Evolutionary conservation across 2,113 vertebrate species (phyloP), one percentile per base, ranked within the genome.

Genomic region (Sciurus niger): DNA sequence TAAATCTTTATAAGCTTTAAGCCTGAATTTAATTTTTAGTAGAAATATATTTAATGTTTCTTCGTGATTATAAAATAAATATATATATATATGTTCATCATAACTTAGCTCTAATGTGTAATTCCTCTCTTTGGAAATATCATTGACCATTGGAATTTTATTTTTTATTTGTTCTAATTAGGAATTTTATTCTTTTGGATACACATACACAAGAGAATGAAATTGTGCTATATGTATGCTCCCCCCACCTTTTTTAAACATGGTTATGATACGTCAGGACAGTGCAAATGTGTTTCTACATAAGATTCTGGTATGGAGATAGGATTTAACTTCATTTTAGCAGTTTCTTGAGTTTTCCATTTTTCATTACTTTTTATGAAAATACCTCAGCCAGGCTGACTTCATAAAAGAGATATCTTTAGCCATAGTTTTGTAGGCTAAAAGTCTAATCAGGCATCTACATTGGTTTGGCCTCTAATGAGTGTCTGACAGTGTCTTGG

Each of bases 241-340:
- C 8, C 63, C 63, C 28, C 14, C 53, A 17, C 34, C 25, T 8
- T 43, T 86, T 94, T 70, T 51, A 28, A 43, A 85, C 30, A 8
- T 30, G 72, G 34, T 80, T 28, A 78, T 77, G 70, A 6, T 84
- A 60, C 72, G 77, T n/a, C n/a, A 46, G 93, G 11, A 82, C 22
- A 77, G 1, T 89, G 73, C 30, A 96, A 12, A 85, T 95, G 2
- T 55, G 34, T 53, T 86, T 68, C 51, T 72, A 68, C 9, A 1
- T 78, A 68, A 30, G 16, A 89, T 93, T 86, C 67, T 37, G 55
- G 84, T 92, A 73, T 86, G 46, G 85, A 16, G 8, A 77, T 91
- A 80, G 76, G 24, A 55, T 68, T 89, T 86, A 88, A 17, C 77
- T 13, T 93, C 16, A 70, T 83, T 95, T 97, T 92, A 80, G 43